A percentile compares a stretch with the other conserved stretches of the same genome.
phyloP scores from a whole-genome alignment of 2,888 invertebrate genomes.

The Philereme transversata region DNA sequence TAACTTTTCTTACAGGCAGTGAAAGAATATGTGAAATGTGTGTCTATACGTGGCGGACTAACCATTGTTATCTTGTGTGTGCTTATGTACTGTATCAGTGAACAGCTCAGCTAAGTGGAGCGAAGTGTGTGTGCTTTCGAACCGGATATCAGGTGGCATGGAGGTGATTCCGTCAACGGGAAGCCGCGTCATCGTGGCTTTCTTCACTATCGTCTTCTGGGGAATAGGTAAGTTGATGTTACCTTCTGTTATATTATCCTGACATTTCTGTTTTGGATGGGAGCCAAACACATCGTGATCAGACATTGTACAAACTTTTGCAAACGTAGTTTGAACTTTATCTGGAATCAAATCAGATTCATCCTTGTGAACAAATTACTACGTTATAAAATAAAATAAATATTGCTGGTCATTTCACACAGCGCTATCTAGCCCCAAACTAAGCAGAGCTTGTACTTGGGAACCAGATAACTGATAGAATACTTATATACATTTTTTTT shows the following conservation, averaged over 20 bases:
- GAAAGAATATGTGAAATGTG: slow-evolving; percentile 54
- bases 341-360: slow-evolving; percentile 32
- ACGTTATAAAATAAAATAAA: too few relatives aligned
- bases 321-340: slow-evolving; percentile 33
- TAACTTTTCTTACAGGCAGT: slow-evolving; percentile 52
- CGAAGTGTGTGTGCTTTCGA: slow-evolving; percentile 45
- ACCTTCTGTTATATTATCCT: slow-evolving; percentile 8
- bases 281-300: slow-evolving; percentile 36
- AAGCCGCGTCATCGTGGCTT: slow-evolving; percentile 77
- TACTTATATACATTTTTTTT: too few relatives aligned
- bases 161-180: slow-evolving; percentile 67
- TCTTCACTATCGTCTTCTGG: slow-evolving; percentile 76
- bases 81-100: slow-evolving; percentile 29
- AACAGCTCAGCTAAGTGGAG: slow-evolving; percentile 27
- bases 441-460: too few relatives aligned
- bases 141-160: slow-evolving; percentile 65
- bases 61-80: slow-evolving; percentile 42
- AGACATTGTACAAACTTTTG: slow-evolving; percentile 33
- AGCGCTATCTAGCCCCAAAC: too few relatives aligned
- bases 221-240: slow-evolving; percentile 70
- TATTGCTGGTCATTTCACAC: too few relatives aligned
- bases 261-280: slow-evolving; percentile 25
- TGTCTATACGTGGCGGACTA: slow-evolving; percentile 64
- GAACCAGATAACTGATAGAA: too few relatives aligned
- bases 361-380: slow-evolving; percentile 25